These are phyloP conservation scores for Drosophila austrosaltans DNA, from an alignment of 2,888 invertebrate species.

Conservation along the genomic window DNA sequence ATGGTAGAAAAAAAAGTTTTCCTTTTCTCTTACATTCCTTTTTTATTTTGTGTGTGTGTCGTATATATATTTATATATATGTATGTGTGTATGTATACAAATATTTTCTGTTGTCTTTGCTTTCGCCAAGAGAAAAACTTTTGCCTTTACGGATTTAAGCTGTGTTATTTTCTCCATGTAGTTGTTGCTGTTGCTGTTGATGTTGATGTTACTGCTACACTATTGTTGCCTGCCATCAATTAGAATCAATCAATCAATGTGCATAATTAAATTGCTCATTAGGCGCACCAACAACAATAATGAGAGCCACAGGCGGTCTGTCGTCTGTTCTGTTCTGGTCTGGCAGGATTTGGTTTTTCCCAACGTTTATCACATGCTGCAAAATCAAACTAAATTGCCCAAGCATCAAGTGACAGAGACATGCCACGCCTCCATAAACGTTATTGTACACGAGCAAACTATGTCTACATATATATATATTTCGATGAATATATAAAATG, in stretches of 20 bases:
- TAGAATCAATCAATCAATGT: constrained; percentile 69
- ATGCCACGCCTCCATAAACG: neutral
- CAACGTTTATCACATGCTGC: neutral
- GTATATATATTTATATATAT: neutral
- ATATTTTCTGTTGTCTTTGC: neutral
- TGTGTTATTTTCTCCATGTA: neutral
- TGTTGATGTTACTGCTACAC: constrained; percentile 1
- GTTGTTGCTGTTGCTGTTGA: neutral
- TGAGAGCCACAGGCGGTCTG: constrained; percentile 30
- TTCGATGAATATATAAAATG: neutral
- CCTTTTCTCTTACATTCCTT: neutral
- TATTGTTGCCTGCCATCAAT: constrained; percentile 47
- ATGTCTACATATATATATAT: too few species aligned
- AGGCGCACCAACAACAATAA: constrained; percentile 36
- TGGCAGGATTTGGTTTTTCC: constrained; percentile 8
- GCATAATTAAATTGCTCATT: constrained; percentile 72
- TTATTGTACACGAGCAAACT: neutral
- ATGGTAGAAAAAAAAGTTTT: constrained; percentile 7
- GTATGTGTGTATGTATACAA: neutral
- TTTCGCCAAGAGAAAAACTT: neutral
- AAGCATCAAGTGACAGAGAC: constrained; percentile 17
- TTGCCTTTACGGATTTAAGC: neutral
- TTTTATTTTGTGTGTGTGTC: neutral
- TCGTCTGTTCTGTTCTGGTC: neutral
- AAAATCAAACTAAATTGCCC: constrained; percentile 21